Conservation (phyloP, 2,797 vertebrate genomes). For the Tachyglossus aculeatus region DNA sequence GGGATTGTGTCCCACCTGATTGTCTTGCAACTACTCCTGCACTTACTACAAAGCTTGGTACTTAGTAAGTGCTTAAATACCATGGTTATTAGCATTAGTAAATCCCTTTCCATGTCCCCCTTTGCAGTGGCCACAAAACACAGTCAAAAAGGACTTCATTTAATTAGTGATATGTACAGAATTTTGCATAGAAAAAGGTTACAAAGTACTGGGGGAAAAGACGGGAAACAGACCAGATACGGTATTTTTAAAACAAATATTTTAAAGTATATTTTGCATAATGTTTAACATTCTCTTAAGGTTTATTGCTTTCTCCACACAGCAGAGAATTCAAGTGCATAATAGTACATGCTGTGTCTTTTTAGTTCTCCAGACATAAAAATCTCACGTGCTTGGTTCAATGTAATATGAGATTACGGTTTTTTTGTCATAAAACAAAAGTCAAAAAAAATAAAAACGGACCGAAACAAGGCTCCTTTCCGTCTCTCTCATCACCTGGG, state of each 20-base stretch:
- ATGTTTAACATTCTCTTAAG: slow-evolving; percentile 80
- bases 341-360: slow-evolving; percentile 79
- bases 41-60: background rate
- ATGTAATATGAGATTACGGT: slow-evolving; percentile 78
- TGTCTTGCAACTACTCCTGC: too few species aligned
- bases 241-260: slow-evolving; percentile 86
- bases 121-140: slow-evolving; percentile 53
- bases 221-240: slow-evolving; percentile 78
- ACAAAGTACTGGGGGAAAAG: slow-evolving; percentile 83
- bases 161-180: slow-evolving; percentile 85
- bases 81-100: background rate
- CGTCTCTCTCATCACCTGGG: slow-evolving; percentile 72
- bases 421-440: slow-evolving; percentile 72
- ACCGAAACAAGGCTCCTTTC: slow-evolving; percentile 67
- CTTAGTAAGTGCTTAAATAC: background rate
- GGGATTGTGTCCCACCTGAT: too few species aligned
- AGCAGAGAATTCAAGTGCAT: slow-evolving; percentile 89
- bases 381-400: slow-evolving; percentile 72
- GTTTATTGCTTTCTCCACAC: slow-evolving; percentile 86
- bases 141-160: slow-evolving; percentile 79
- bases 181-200: slow-evolving; percentile 89
- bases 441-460: slow-evolving; percentile 64
- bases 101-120: background rate
- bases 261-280: slow-evolving; percentile 80
- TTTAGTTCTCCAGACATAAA: slow-evolving; percentile 71